Percentiles rank a stretch among this genome's conserved stretches.
phyloP scores from a whole-genome alignment of 2,888 invertebrate genomes.

The Drosophila helvetica region DNA sequence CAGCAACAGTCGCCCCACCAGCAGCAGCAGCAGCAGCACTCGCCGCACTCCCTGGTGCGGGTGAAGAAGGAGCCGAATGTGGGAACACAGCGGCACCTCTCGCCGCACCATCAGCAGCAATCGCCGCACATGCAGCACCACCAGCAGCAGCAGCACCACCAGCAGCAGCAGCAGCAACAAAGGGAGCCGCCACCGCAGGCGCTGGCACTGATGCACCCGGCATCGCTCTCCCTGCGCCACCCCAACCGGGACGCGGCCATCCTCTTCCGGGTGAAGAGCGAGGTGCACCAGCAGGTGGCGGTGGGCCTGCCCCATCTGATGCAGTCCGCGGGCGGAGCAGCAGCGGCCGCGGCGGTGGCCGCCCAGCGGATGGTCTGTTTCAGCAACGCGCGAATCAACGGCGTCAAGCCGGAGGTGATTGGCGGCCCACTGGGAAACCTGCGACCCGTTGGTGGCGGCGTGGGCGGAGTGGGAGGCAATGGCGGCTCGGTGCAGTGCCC shows the following conservation, averaged over 20 bases:
- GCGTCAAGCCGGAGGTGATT: conserved; percentile 92
- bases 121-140: conserved; percentile 63
- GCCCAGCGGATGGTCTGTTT: conserved; percentile 85
- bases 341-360: conserved; percentile 81
- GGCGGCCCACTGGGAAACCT: conserved; percentile 85
- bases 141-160: conserved; percentile 69
- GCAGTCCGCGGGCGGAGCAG: conserved; percentile 81
- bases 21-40: conserved; percentile 71
- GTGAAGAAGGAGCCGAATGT: conserved; percentile 81
- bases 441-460: conserved; percentile 71
- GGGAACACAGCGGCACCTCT: conserved; percentile 63
- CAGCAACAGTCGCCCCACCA: conserved; percentile 56
- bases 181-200: conserved; percentile 75
- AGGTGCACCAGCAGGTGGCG: conserved; percentile 82
- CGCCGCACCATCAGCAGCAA: conserved; percentile 67
- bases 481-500: conserved; percentile 78
- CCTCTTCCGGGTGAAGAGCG: conserved; percentile 84
- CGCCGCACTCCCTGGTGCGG: conserved; percentile 77
- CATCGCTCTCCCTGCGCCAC: conserved; percentile 84
- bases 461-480: conserved; percentile 12
- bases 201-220: conserved; percentile 83
- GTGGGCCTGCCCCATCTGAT: conserved; percentile 80
- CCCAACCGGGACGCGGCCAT: conserved; percentile 84
- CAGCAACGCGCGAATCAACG: conserved; percentile 88
- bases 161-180: conserved; percentile 75